These are phyloP conservation scores for Agrypnus murinus DNA, from an alignment of 2,888 invertebrate species.

Conservation along the genomic window DNA sequence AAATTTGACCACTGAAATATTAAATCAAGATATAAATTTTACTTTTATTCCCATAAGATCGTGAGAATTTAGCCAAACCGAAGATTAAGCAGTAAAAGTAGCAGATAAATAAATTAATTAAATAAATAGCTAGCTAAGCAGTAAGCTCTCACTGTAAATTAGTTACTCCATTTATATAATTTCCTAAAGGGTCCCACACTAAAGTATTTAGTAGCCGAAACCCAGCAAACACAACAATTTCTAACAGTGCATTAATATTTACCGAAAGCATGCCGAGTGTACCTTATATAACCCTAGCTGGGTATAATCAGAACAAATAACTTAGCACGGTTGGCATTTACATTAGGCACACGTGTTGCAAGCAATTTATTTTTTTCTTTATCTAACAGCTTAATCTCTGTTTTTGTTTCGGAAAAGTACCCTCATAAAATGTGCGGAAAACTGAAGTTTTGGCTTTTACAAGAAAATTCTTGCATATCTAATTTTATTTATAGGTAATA, in stretches of 20 bases:
- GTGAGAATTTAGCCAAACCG: background rate
- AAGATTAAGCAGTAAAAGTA: background rate
- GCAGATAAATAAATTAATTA: background rate
- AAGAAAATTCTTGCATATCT: slow-evolving; percentile 18
- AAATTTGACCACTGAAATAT: background rate
- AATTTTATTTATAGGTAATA: background rate
- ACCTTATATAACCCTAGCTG: slow-evolving; percentile 33
- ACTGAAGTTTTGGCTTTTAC: slow-evolving; percentile 17
- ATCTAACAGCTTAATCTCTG: slow-evolving; percentile 26
- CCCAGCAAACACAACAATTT: slow-evolving; percentile 24
- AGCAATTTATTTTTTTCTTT: slow-evolving; percentile 42
- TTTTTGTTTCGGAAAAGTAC: slow-evolving; percentile 21
- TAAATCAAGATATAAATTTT: background rate
- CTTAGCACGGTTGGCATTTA: slow-evolving; percentile 37
- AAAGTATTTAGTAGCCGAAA: slow-evolving; percentile 28
- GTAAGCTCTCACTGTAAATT: slow-evolving; percentile 10
- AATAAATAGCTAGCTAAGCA: background rate
- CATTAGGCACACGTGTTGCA: slow-evolving; percentile 42
- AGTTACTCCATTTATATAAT: slow-evolving; percentile 27
- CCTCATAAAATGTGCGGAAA: slow-evolving; percentile 26
- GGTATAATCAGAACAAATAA: slow-evolving; percentile 44
- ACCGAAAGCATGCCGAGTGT: slow-evolving; percentile 34
- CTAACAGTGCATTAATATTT: slow-evolving; percentile 36
- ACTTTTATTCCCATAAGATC: background rate
- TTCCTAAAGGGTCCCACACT: slow-evolving; percentile 8